Percentiles rank a stretch among this genome's conserved stretches.
Conservation (phyloP, 2,113 vertebrate species). For the Tylochromis polylepis region DNA sequence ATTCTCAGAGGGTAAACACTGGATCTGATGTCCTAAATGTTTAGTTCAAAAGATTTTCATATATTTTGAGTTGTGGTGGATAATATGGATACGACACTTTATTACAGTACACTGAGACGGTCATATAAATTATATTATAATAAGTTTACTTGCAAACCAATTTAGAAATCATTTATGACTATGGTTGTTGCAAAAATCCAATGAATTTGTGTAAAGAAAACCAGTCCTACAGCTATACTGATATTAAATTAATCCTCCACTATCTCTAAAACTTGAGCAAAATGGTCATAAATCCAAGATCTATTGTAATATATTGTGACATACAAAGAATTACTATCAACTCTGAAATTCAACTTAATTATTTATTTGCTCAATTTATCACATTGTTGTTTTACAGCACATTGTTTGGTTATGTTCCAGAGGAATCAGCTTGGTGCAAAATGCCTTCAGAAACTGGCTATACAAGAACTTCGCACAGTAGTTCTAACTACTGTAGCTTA, state of each 20-base stretch:
- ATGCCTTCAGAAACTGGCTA: neutral
- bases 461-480: neutral
- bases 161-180: neutral
- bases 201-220: neutral
- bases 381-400: neutral
- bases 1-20: neutral
- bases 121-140: neutral
- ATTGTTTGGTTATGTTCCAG: neutral
- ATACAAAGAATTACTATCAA: neutral
- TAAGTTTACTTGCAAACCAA: neutral
- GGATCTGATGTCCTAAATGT: neutral
- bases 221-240: neutral
- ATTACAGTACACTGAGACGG: neutral
- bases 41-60: neutral
- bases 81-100: neutral
- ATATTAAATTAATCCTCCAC: neutral
- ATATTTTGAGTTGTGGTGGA: neutral
- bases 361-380: neutral
- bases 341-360: neutral
- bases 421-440: neutral
- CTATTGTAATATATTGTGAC: neutral
- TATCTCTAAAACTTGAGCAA: neutral
- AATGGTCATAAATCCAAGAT: neutral
- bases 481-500: neutral
- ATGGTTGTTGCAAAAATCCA: neutral